Conservation (phyloP, 2,888 invertebrate species). For the Halictus ligatus region DNA sequence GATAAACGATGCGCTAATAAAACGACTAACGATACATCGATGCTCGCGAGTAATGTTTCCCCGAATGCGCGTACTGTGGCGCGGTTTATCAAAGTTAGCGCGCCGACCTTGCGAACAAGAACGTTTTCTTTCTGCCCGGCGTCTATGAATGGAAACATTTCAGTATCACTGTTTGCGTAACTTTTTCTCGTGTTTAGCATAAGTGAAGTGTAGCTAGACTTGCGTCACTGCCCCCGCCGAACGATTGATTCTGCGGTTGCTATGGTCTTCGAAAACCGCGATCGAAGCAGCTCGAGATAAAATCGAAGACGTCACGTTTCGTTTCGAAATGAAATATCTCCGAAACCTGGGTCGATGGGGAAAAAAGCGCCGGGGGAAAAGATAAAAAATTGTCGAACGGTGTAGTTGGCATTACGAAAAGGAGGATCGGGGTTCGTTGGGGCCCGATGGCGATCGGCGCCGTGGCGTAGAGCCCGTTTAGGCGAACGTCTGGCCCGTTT, state of each 20-base stretch:
- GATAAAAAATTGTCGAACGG: background rate
- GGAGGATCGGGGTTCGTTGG: background rate
- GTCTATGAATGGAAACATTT: slow-evolving; percentile 19
- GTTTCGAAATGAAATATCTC: background rate
- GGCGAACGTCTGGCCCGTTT: background rate
- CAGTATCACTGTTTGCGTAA: slow-evolving; percentile 20
- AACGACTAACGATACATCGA: background rate
- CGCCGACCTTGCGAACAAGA: background rate
- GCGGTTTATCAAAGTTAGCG: background rate
- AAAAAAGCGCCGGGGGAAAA: background rate
- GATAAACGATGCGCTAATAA: background rate
- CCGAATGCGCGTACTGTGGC: background rate
- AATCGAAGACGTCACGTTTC: background rate
- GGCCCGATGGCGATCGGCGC: slow-evolving; percentile 38
- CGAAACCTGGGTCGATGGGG: background rate
- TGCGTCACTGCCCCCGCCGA: background rate
- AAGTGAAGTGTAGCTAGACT: background rate
- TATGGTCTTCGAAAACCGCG: background rate
- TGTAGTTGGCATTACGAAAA: background rate
- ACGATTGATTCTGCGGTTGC: background rate
- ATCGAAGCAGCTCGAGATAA: background rate
- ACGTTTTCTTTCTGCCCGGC: background rate
- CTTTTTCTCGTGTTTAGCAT: slow-evolving; percentile 16
- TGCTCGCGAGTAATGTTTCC: background rate
- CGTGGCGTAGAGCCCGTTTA: slow-evolving; percentile 7